Evolutionary conservation across 2,888 invertebrate genomes (phyloP), one percentile per base, ranked within the genome.

Genomic region (Hydriomena furcata): DNA sequence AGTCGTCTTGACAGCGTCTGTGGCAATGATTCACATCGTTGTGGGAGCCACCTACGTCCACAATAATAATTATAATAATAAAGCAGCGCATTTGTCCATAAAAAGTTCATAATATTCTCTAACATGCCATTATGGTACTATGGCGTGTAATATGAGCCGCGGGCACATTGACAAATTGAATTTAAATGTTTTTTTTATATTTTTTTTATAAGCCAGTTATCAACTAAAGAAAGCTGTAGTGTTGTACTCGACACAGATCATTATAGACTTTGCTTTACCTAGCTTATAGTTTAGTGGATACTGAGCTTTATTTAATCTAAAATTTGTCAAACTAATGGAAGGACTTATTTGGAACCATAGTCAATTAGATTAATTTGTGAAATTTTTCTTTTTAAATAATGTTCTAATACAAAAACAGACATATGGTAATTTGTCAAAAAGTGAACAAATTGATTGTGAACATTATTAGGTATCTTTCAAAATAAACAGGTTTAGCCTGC

Each of bases 41-140:
- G 45, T 52, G 45, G 51, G 45, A 37, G 45, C 51, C 51, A 32
- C 51, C 51, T 46, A 52, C 51, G 31, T 52, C 25, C 46, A 41
- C 51, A 32, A 52, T 41, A 58, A 67, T 73, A 60, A 67, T 73
- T 70, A 71, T 71, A 59, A 70, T 61, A 65, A 67, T 68, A 70
- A 58, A 69, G 62, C 67, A 61, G 43, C 64, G 60, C 61, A 66
- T 66, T 57, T 53, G 63, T 61, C 56, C 58, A 57, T 60, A 60
- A 57, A 48, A 30, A 46, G 49, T 53, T 43, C 53, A 52, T 57
- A 53, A 53, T 58, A 58, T 56, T 63, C 42, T 55, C 47, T 51
- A 58, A 52, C 52, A 53, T 41, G 30, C 54, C 37, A 54, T 52
- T 38, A 56, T 41, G 32, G 37, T 55, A 4, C 50, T 60, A 57